phyloP scores from a whole-genome alignment of 2,888 invertebrate species.

The Dryobotodes eremita region DNA sequence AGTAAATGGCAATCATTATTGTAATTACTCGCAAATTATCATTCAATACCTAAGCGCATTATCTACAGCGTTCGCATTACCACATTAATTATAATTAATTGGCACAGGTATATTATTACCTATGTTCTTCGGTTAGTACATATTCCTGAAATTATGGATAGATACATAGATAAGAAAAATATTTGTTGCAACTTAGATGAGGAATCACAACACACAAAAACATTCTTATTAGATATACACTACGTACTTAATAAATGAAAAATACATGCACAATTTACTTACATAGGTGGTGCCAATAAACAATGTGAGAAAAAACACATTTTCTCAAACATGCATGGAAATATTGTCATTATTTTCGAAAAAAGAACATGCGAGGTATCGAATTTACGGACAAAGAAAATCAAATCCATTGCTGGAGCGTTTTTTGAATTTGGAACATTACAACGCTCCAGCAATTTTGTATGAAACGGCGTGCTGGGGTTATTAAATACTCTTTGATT shows the following conservation, averaged over 20 bases:
- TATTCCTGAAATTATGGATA: background rate
- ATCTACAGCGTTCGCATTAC: background rate
- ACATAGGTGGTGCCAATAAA: background rate
- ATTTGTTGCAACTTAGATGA: background rate
- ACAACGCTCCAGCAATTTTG: no score
- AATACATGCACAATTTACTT: background rate
- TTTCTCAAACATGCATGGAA: no score
- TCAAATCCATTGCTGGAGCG: no score
- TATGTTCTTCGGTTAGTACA: background rate
- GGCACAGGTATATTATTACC: background rate
- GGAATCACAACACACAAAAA: background rate
- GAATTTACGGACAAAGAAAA: no score
- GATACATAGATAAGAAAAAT: background rate
- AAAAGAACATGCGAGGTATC: no score
- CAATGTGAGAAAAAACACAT: background rate
- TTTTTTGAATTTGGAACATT: no score
- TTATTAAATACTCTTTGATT: no score
- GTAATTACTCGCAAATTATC: constrained; percentile 15
- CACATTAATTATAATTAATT: constrained; percentile 12
- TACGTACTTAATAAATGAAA: background rate
- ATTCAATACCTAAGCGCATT: constrained; percentile 10
- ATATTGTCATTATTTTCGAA: no score
- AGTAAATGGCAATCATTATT: background rate
- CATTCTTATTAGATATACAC: background rate
- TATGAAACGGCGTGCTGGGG: no score